Percentiles rank a stretch among this genome's conserved stretches.
Conservation (phyloP, 2,888 invertebrate species). For the Notodonta dromedarius region DNA sequence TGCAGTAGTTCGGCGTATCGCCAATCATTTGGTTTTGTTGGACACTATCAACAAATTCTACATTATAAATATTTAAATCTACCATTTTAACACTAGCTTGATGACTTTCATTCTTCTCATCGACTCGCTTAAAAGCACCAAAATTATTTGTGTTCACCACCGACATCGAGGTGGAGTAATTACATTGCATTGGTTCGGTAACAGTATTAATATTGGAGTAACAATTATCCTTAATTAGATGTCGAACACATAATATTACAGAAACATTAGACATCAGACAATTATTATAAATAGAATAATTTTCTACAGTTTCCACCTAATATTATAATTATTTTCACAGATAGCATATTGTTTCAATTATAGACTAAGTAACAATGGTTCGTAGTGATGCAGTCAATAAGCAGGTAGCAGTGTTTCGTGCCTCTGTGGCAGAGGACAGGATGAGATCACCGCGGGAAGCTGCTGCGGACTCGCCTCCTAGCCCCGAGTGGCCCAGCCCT, state of each 20-base stretch:
- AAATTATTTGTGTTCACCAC: constrained; percentile 84
- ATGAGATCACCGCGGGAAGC: constrained; percentile 84
- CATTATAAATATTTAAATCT: constrained; percentile 85
- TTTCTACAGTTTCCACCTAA: constrained; percentile 84
- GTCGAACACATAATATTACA: constrained; percentile 87
- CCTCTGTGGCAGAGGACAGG: constrained; percentile 80
- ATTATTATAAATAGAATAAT: constrained; percentile 85
- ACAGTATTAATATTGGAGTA: constrained; percentile 84
- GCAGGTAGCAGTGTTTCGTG: constrained; percentile 85
- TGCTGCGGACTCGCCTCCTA: constrained; percentile 84
- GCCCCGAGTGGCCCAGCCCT: constrained; percentile 89
- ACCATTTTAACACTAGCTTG: constrained; percentile 83
- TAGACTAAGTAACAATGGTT: constrained; percentile 86
- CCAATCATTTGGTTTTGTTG: constrained; percentile 85
- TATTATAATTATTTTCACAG: constrained; percentile 86
- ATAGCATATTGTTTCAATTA: constrained; percentile 87
- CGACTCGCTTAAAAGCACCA: constrained; percentile 84
- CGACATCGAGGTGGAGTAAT: constrained; percentile 86
- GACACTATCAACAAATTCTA: constrained; percentile 84
- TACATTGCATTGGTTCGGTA: constrained; percentile 85
- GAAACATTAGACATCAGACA: constrained; percentile 84
- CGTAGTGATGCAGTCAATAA: constrained; percentile 85
- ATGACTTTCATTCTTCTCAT: constrained; percentile 83
- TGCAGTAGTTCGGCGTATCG: constrained; percentile 83
- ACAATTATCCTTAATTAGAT: constrained; percentile 85